Conservation (phyloP, 2,888 invertebrate species). For the Eupeodes latifasciatus region DNA sequence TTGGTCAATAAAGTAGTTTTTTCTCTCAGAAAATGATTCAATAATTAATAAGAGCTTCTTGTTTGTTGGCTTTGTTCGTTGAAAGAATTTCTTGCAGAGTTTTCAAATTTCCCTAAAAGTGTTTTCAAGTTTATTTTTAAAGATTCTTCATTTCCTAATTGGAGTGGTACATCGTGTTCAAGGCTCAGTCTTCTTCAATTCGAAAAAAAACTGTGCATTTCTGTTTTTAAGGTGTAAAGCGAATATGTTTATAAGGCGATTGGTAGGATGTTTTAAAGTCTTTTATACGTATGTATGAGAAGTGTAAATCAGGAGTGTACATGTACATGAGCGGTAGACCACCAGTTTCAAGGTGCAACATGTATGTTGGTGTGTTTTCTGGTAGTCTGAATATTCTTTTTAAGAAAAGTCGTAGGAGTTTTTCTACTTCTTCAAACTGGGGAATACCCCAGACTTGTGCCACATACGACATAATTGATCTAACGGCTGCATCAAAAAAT, state of each 20-base stretch:
- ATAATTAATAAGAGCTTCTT: too few species aligned
- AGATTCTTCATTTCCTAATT: too few species aligned
- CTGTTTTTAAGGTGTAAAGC: background rate
- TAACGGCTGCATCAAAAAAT: too few species aligned
- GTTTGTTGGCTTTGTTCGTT: too few species aligned
- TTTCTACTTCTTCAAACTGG: constrained; percentile 2
- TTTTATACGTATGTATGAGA: background rate
- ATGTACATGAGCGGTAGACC: background rate
- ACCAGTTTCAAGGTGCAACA: background rate
- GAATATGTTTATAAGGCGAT: background rate
- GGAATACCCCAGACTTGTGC: background rate
- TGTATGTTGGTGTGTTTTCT: background rate
- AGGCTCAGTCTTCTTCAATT: background rate
- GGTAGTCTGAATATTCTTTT: background rate
- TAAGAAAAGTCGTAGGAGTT: background rate
- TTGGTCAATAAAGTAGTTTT: too few species aligned
- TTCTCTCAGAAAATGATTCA: too few species aligned
- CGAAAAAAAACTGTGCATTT: background rate
- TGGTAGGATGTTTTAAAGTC: background rate
- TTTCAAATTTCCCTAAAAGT: too few species aligned
- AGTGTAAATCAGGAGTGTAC: background rate
- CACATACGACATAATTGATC: too few species aligned
- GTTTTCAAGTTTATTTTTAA: too few species aligned
- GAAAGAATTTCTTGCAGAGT: too few species aligned
- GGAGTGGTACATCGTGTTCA: too few species aligned